Base-by-base conservation (phyloP, 2,888 invertebrate genomes). In the Ecliptopera silaceata region DNA sequence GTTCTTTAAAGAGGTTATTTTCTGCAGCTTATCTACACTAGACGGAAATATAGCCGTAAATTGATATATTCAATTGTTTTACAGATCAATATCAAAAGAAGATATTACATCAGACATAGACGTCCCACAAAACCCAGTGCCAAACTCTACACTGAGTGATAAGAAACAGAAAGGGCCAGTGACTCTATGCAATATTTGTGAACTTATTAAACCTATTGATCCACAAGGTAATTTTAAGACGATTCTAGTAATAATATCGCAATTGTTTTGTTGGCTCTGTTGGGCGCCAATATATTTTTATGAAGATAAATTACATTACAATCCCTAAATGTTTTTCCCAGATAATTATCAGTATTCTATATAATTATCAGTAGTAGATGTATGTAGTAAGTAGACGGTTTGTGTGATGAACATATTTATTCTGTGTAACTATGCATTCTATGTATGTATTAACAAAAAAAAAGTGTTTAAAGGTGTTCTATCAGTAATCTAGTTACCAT, bases 131-230 rank as follows among this genome's bases (percentile, higher is more conserved):
- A 89, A 85, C 45, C 88, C 88, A 1, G 84, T 88, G 1, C 88
- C 90, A 0, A 67, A 75, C 2, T 83, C 86, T 1, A 82, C 86
- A 0, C 57, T 65, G 1, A 75, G 74, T 5, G 59, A 64, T 11
- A 73, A 75, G 51, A 79, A 77, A 70, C 80, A 75, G 60, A 76
- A 74, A 46, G 75, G 78, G 0, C 66, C 71, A 39, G 64, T 77
- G 12, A 66, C 44, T 22, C 55, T 84, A 18, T 77, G 79, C 1
- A 56, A 69, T 0, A 74, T 82, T 48, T 86, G 80, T 63, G 80
- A 86, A 47, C 85, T 87, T 1, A 80, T 81, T 51, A 68, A 79
- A 46, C 85, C 92, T 0, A 86, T 94, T 50, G 94, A 94, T 79
- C 94, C 94, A 2, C 94, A 94, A 75, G 94, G 94, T 85, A n/a